phyloP scores from a whole-genome alignment of 2,888 invertebrate genomes.

The Sturmia bella region DNA sequence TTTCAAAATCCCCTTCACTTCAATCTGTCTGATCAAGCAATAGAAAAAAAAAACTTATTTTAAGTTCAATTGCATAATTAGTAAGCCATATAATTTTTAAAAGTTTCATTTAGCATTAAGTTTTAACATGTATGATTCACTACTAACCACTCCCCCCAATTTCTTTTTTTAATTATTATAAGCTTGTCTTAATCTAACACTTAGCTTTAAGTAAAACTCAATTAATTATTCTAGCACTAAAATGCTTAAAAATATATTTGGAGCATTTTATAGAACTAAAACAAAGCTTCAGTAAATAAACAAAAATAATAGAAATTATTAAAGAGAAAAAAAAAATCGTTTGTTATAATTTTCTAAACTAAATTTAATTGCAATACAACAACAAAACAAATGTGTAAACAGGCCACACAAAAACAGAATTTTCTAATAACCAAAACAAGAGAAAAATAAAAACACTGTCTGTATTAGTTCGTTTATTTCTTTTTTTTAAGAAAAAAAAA shows the following conservation, averaged over 20 bases:
- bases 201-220: conserved; percentile 34
- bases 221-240: background rate
- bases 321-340: conserved; percentile 10
- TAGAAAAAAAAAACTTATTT: conserved; percentile 29
- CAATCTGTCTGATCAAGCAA: conserved; percentile 60
- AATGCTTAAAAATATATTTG: conserved; percentile 20
- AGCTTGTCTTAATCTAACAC: conserved; percentile 25
- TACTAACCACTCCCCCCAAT: background rate
- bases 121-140: conserved; percentile 54
- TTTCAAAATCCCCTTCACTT: conserved; percentile 27
- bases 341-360: conserved; percentile 17
- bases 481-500: background rate
- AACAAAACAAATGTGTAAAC: background rate
- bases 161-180: conserved; percentile 35
- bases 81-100: conserved; percentile 60
- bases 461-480: conserved; percentile 42
- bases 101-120: conserved; percentile 46
- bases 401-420: background rate
- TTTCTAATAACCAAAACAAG: background rate
- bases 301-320: conserved; percentile 7
- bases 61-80: conserved; percentile 52
- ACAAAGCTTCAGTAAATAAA: conserved; percentile 48
- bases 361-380: background rate
- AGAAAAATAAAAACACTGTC: background rate
- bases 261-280: conserved; percentile 17